Percentiles rank a stretch among this genome's conserved stretches.
phyloP scores from a whole-genome alignment of 2,113 vertebrate species.

The Procapra przewalskii region DNA sequence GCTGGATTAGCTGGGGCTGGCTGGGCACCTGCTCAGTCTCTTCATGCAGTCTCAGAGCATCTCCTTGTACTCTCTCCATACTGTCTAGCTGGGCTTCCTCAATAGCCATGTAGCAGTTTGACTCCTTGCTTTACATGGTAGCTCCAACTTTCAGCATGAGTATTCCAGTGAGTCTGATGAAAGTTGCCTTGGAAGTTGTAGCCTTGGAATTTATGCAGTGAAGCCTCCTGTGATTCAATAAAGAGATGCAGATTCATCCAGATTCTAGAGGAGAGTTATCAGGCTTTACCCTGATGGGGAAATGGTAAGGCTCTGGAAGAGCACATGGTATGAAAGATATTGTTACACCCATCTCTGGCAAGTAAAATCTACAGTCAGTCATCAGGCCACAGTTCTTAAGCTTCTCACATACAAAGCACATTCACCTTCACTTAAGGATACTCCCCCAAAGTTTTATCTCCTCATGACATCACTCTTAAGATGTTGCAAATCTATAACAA shows the following conservation, averaged over 20 bases:
- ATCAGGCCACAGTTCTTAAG: background rate
- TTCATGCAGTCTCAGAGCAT: background rate
- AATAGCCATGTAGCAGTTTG: background rate
- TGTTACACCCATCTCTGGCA: background rate
- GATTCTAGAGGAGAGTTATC: background rate
- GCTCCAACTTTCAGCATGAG: background rate
- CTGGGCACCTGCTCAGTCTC: background rate
- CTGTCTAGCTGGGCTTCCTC: background rate
- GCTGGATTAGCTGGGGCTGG: background rate
- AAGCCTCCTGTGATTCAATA: background rate
- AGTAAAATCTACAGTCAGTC: background rate
- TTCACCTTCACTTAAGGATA: background rate
- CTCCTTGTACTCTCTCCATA: background rate
- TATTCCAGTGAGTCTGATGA: background rate
- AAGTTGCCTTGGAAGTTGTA: background rate
- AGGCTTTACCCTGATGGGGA: background rate
- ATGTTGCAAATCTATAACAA: background rate
- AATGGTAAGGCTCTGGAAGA: background rate
- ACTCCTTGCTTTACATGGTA: background rate
- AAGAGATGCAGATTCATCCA: background rate
- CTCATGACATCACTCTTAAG: background rate
- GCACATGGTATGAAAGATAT: background rate
- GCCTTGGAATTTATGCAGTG: background rate
- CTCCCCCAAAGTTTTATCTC: background rate
- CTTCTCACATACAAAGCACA: background rate